A percentile compares a stretch with the other conserved stretches of the same genome.
Conservation (phyloP, 2,888 invertebrate species). For the Clunio marinus region DNA sequence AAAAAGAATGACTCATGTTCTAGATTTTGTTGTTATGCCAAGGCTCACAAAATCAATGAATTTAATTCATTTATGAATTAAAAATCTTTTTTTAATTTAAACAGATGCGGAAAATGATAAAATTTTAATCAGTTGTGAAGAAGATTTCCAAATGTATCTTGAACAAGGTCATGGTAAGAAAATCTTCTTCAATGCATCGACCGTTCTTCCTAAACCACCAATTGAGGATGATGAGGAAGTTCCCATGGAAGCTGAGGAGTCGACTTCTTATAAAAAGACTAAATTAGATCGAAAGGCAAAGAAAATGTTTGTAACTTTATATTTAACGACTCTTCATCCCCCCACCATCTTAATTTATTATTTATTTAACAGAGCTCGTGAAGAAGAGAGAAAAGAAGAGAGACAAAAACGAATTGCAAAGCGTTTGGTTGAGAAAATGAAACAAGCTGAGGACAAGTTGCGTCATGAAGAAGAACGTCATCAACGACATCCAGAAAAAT, state of each 20-base stretch:
- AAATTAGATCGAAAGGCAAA: not conserved
- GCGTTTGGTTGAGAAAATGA: constrained; percentile 13
- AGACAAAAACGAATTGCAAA: not conserved
- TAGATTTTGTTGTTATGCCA: not conserved
- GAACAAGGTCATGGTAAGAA: constrained; percentile 31
- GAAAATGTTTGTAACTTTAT: not conserved
- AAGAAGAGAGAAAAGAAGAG: constrained; percentile 29
- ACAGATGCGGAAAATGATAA: constrained; percentile 46
- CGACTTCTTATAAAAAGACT: too few relatives aligned
- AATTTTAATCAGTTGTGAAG: constrained; percentile 44
- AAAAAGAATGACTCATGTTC: not conserved
- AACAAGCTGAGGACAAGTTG: not conserved
- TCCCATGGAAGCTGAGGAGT: constrained; percentile 5
- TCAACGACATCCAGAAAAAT: not conserved
- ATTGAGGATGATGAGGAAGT: not conserved
- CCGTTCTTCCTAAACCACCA: not conserved
- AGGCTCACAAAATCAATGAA: not conserved
- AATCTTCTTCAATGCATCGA: not conserved
- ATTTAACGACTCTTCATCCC: not conserved
- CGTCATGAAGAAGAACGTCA: constrained; percentile 5
- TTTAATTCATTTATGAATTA: not conserved
- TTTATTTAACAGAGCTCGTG: not conserved
- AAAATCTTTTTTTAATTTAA: not conserved
- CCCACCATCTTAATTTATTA: not conserved
- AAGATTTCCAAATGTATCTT: constrained; percentile 24